Percentiles rank a stretch among this genome's conserved stretches.
These are phyloP conservation scores for Thymelicus sylvestris DNA, from an alignment of 2,888 invertebrate genomes.

Conservation along the genomic window DNA sequence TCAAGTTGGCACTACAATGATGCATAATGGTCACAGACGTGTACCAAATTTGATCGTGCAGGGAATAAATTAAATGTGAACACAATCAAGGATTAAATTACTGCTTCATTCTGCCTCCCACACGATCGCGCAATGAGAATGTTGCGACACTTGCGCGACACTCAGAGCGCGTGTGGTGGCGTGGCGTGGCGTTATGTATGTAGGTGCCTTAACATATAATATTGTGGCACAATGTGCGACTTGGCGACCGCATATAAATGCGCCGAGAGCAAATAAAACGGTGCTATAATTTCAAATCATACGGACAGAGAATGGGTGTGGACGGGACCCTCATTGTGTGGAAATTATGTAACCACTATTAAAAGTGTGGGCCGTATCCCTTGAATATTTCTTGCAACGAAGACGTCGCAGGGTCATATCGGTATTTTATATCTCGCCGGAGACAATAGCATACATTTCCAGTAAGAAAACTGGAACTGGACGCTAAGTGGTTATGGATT, in stretches of 20 bases:
- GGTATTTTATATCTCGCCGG: slow-evolving; percentile 81
- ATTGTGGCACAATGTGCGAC: slow-evolving; percentile 78
- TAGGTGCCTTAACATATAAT: slow-evolving; percentile 78
- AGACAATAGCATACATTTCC: slow-evolving; percentile 82
- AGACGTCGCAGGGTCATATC: slow-evolving; percentile 84
- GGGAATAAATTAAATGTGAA: slow-evolving; percentile 82
- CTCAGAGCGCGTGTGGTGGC: slow-evolving; percentile 47
- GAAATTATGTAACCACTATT: slow-evolving; percentile 85
- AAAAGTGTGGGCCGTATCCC: slow-evolving; percentile 84
- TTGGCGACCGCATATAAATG: slow-evolving; percentile 82
- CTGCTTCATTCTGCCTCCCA: slow-evolving; percentile 80
- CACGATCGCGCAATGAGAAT: slow-evolving; percentile 53
- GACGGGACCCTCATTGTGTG: slow-evolving; percentile 85
- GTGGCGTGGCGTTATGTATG: slow-evolving; percentile 61
- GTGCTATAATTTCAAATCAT: slow-evolving; percentile 85
- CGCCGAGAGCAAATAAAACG: slow-evolving; percentile 83
- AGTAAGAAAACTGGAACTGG: slow-evolving; percentile 76
- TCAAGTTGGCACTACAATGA: slow-evolving; percentile 65
- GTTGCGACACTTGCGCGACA: slow-evolving; percentile 70
- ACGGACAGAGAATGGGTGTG: slow-evolving; percentile 85
- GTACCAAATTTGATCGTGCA: slow-evolving; percentile 80
- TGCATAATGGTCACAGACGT: slow-evolving; percentile 75
- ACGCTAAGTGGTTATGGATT: slow-evolving; percentile 70
- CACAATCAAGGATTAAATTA: slow-evolving; percentile 84
- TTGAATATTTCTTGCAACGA: slow-evolving; percentile 84